Evolutionary conservation across 2,888 invertebrate species (phyloP).

Genomic region (Microchrysa polita): DNA sequence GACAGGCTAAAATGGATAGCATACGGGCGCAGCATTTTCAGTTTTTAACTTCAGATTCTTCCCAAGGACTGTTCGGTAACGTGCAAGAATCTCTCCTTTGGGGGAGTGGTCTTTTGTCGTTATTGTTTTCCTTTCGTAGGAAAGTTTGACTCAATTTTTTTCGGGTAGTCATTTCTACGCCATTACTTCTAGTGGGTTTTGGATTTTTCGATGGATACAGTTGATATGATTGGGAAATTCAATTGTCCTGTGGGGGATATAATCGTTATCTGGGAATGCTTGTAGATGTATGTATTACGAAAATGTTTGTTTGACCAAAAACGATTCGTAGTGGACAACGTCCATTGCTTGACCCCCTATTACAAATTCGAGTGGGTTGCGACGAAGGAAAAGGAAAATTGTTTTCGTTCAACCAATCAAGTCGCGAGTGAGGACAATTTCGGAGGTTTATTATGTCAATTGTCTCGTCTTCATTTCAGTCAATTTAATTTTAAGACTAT

Average conservation of each 20-base stretch:
- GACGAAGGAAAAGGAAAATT: slow-evolving; percentile 2
- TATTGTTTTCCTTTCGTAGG: slow-evolving; percentile 48
- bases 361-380: slow-evolving; percentile 46
- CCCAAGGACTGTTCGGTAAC: slow-evolving; percentile 45
- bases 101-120: slow-evolving; percentile 49
- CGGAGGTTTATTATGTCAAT: slow-evolving; percentile 47
- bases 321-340: background rate
- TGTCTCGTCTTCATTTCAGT: slow-evolving; percentile 45
- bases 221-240: slow-evolving; percentile 28
- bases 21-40: slow-evolving; percentile 30
- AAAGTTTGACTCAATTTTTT: slow-evolving; percentile 24
- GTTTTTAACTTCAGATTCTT: slow-evolving; percentile 44
- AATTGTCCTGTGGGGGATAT: slow-evolving; percentile 5
- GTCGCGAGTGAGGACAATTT: slow-evolving; percentile 32
- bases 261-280: slow-evolving; percentile 12
- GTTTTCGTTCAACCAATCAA: slow-evolving; percentile 48
- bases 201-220: background rate
- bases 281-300: background rate
- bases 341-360: slow-evolving; percentile 46
- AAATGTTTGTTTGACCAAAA: too few species aligned
- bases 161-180: background rate
- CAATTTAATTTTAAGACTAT: slow-evolving; percentile 45
- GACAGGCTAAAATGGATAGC: slow-evolving; percentile 42
- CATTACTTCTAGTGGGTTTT: too few species aligned
- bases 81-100: slow-evolving; percentile 41